These are phyloP conservation scores for human DNA, from an alignment of 2,113 vertebrate genomes.

Conservation along the genomic window GRCh38 chr2:64007501-64008000, in stretches of 20 bases:
- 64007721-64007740: not conserved
- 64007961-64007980: conserved; percentile 46
- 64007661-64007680: not conserved
- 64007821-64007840: not conserved
- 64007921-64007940: not conserved
- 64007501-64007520: not conserved
- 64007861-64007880: not conserved
- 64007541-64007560: not conserved
- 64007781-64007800: conserved; percentile 25
- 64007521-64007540: conserved; percentile 38
- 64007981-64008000: conserved; percentile 39
- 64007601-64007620: not conserved
- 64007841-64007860: not conserved
- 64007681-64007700: not conserved
- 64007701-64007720: not conserved
- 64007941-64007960: not conserved
- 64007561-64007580: not conserved
- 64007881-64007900: not conserved
- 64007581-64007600: not conserved
- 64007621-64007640: not conserved
- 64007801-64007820: not conserved
- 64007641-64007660: not conserved
- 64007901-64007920: conserved; percentile 15
- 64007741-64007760: not conserved
- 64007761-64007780: not conserved